A percentile compares a stretch with the other conserved stretches of the same genome.
Conservation (phyloP, 2,888 invertebrate species). For the Baronia brevicornis region DNA sequence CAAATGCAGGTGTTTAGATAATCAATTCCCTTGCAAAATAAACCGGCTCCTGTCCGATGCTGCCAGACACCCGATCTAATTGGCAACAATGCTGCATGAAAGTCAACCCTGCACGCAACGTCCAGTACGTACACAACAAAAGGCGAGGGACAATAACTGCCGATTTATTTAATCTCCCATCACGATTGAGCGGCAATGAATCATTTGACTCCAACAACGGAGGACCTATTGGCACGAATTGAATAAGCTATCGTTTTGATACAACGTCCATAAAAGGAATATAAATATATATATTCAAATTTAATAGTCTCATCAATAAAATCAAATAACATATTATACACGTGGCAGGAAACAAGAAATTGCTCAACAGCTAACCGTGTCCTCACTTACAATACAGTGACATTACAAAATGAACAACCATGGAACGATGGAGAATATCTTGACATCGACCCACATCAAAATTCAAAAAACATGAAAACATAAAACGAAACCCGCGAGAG, state of each 20-base stretch:
- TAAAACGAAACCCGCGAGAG: constrained; percentile 34
- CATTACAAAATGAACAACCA: constrained; percentile 36
- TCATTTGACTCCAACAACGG: constrained; percentile 34
- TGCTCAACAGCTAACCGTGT: constrained; percentile 30
- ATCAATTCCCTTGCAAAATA: constrained; percentile 5
- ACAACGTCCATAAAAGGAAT: constrained; percentile 27
- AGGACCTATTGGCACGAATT: constrained; percentile 45
- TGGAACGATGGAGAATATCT: constrained; percentile 28
- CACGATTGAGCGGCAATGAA: constrained; percentile 46
- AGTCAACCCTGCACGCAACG: constrained; percentile 30
- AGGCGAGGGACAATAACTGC: constrained; percentile 31
- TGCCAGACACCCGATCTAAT: constrained; percentile 27
- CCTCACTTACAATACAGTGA: constrained; percentile 43
- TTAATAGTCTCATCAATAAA: constrained; percentile 21
- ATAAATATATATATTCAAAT: constrained; percentile 43
- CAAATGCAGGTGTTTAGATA: no score
- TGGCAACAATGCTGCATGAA: constrained; percentile 35
- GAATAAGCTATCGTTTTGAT: constrained; percentile 39
- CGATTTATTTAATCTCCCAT: constrained; percentile 49
- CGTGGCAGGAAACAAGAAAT: constrained; percentile 32
- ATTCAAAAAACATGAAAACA: constrained; percentile 32
- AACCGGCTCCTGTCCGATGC: constrained; percentile 18
- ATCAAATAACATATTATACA: constrained; percentile 28
- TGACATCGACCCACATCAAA: constrained; percentile 58
- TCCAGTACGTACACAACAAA: constrained; percentile 26